Percentiles rank a stretch among this genome's conserved stretches.
Evolutionary conservation across 2,113 vertebrate species (phyloP).

Genomic region (Climacteris rufus): DNA sequence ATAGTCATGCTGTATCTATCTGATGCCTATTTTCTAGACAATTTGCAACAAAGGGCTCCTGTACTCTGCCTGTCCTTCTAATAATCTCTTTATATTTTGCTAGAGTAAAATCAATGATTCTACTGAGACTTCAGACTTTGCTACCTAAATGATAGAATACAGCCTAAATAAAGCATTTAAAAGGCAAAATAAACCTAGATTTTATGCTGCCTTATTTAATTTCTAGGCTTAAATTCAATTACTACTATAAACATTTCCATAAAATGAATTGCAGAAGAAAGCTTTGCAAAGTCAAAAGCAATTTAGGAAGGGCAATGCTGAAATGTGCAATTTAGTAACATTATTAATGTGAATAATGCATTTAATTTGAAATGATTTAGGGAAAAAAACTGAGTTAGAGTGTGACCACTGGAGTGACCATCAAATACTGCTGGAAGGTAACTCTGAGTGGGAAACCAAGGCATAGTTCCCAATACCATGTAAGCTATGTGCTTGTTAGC

Average conservation of each 20-base stretch:
- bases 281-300: conserved; percentile 54
- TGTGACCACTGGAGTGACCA: neutral
- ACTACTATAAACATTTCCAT: conserved; percentile 40
- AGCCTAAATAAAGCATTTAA: neutral
- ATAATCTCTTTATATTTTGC: neutral
- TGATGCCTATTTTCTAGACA: neutral
- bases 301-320: conserved; percentile 62
- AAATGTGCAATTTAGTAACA: conserved; percentile 21
- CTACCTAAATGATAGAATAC: neutral
- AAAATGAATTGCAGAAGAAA: conserved; percentile 58
- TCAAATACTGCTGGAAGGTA: neutral
- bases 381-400: neutral
- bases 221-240: conserved; percentile 57
- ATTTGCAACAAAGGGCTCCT: neutral
- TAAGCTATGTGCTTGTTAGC: neutral
- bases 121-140: neutral
- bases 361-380: conserved; percentile 35
- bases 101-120: neutral
- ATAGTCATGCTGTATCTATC: neutral
- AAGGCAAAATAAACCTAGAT: conserved; percentile 32
- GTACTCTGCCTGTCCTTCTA: neutral
- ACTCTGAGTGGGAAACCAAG: neutral
- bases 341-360: conserved; percentile 59
- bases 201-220: conserved; percentile 64
- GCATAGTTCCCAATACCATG: neutral